Base-by-base conservation (phyloP, 2,797 vertebrate genomes). In the Epinephelus awoara region DNA sequence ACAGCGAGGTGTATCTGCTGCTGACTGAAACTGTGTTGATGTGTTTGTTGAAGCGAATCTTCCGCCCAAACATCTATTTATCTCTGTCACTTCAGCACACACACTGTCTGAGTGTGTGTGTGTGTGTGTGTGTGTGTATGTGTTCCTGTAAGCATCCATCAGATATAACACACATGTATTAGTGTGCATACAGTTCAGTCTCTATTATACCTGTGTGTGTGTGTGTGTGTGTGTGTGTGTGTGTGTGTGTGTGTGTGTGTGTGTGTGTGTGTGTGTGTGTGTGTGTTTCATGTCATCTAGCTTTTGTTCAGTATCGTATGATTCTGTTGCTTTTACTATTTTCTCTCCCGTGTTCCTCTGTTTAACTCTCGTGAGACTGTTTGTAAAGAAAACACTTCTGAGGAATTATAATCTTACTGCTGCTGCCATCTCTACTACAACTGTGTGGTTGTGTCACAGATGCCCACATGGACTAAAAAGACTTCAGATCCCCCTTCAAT, bases 11-110 rank as follows among this genome's bases (percentile, higher is more conserved):
- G 61, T 54, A 38, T 67, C n/a, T 54, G 27, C 40, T 42, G 54
- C 67, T 58, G 67, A 54, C 44, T 67, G 27, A 46, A 73, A 55
- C 11, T 17, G 18, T 65, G 77, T 49, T 79, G 66, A 69, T 11
- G 44, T 75, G 75, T 82, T 58, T 77, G 34, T 59, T 68, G 56
- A 75, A 52, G 79, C 40, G 23, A 64, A 63, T 71, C 77, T 74
- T 64, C 74, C 54, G 64, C 71, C 10, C 58, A 51, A 82, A 80
- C 80, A 77, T 71, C 25, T 21, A 67, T 88, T 63, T 51, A 61
- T 88, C 83, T 81, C 61, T 56, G 75, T 74, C 78, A 52, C 63
- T 74, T 82, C 51, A 51, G 12, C 29, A 50, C 8, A 47, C 1
- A 72, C 54, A n/a, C 19, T 11, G 21, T 49, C 17, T 50, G 6